Conservation (phyloP, 2,888 invertebrate species). For the Hoplodrina blanda region DNA sequence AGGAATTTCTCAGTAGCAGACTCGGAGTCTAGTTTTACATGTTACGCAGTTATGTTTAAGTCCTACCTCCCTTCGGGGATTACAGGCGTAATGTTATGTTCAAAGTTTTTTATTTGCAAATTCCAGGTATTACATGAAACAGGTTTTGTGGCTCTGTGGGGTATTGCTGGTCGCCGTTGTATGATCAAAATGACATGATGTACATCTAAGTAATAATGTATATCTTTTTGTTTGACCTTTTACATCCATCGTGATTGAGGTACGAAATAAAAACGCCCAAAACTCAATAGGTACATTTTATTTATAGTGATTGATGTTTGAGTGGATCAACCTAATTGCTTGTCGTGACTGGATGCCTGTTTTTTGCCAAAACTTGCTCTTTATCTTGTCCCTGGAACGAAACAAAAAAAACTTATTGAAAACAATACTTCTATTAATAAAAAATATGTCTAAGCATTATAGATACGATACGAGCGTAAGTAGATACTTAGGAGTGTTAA, state of each 20-base stretch:
- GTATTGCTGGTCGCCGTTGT: not conserved
- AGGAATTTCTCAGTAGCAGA: too few relatives aligned
- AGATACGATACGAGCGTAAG: not conserved
- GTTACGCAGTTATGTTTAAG: too few relatives aligned
- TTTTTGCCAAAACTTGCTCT: conserved; percentile 46
- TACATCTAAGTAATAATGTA: not conserved
- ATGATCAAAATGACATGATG: not conserved
- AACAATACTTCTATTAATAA: conserved; percentile 16
- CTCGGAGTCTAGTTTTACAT: too few relatives aligned
- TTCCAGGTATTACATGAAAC: not conserved
- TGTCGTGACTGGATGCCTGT: conserved; percentile 36
- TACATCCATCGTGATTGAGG: conserved; percentile 11
- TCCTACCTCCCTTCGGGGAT: too few relatives aligned
- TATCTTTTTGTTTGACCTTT: conserved; percentile 28
- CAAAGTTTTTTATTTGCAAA: too few relatives aligned
- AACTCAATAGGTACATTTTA: conserved; percentile 22
- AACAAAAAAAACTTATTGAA: conserved; percentile 39
- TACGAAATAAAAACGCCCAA: conserved; percentile 43
- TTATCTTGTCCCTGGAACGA: conserved; percentile 55
- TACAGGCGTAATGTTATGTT: too few relatives aligned
- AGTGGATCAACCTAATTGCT: conserved; percentile 31
- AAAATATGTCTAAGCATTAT: not conserved
- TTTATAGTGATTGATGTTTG: conserved; percentile 31
- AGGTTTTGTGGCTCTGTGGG: too few relatives aligned
- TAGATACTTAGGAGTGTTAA: too few relatives aligned